Evolutionary conservation across 64 coral and sea anemone species (phyloP).

Genomic region (Pocillopora verrucosa): DNA sequence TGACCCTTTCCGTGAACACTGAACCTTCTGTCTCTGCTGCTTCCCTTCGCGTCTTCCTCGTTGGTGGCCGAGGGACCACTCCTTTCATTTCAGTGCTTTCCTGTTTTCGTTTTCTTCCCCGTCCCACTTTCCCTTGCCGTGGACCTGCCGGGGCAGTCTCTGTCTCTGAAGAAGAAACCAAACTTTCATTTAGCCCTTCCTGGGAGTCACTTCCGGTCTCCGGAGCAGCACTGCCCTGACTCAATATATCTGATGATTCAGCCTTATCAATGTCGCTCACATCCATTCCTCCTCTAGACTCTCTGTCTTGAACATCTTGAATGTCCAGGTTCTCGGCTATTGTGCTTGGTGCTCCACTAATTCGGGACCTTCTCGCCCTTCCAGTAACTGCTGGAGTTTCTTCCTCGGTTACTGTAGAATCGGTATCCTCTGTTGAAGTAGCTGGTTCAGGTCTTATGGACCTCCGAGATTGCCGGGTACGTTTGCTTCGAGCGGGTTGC

Average conservation of each 20-base stretch:
- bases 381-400: background rate
- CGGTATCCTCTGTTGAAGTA: background rate
- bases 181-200: background rate
- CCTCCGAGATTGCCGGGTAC: background rate
- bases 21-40: background rate
- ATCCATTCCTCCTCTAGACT: background rate
- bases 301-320: background rate
- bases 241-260: slow-evolving; percentile 26
- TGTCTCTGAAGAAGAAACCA: slow-evolving; percentile 12
- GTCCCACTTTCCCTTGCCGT: background rate
- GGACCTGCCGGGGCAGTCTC: background rate
- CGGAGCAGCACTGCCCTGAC: slow-evolving; percentile 29
- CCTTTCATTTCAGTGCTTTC: background rate
- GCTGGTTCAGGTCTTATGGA: background rate
- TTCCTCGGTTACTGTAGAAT: slow-evolving; percentile 5
- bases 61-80: background rate
- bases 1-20: background rate
- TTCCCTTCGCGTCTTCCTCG: background rate
- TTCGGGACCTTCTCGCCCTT: slow-evolving; percentile 7
- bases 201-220: slow-evolving; percentile 16
- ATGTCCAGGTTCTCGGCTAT: background rate
- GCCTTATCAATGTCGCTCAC: slow-evolving; percentile 21
- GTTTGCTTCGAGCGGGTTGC: background rate
- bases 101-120: slow-evolving; percentile 15
- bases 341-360: background rate